Conservation (phyloP, 2,797 vertebrate species). For the Spondyliosoma cantharus region DNA sequence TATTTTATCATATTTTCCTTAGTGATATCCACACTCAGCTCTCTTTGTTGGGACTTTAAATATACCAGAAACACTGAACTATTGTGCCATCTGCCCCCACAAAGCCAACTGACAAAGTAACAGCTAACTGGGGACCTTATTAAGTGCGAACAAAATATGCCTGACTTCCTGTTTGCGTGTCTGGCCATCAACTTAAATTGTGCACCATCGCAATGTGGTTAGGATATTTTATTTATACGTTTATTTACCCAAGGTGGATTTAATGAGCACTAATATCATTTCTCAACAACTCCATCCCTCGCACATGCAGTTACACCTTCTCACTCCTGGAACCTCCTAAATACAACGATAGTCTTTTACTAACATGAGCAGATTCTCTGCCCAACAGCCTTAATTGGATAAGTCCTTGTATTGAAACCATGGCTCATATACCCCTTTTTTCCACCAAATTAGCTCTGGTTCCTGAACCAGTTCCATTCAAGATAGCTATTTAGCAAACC, state of each 20-base stretch:
- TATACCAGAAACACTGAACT: background rate
- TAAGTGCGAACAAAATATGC: constrained; percentile 35
- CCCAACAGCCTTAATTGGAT: background rate
- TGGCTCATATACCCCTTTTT: background rate
- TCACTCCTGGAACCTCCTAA: background rate
- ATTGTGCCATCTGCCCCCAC: constrained; percentile 18
- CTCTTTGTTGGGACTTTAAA: constrained; percentile 7
- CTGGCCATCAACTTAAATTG: constrained; percentile 38
- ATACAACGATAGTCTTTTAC: constrained; percentile 5
- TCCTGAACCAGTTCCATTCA: no score
- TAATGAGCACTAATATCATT: constrained; percentile 26
- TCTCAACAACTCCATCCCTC: constrained; percentile 13
- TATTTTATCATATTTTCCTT: background rate
- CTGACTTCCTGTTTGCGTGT: constrained; percentile 50
- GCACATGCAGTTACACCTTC: background rate
- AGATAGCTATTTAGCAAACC: no score
- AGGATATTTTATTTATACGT: constrained; percentile 44
- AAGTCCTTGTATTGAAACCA: background rate
- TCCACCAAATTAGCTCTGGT: no score
- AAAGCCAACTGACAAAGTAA: constrained; percentile 26
- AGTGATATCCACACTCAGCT: background rate
- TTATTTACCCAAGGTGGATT: constrained; percentile 34
- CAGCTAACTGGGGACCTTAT: constrained; percentile 50
- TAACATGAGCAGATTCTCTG: background rate
- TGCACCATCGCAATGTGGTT: constrained; percentile 19